Base-by-base conservation (phyloP, 2,113 vertebrate species). In the Pavo muticus region DNA sequence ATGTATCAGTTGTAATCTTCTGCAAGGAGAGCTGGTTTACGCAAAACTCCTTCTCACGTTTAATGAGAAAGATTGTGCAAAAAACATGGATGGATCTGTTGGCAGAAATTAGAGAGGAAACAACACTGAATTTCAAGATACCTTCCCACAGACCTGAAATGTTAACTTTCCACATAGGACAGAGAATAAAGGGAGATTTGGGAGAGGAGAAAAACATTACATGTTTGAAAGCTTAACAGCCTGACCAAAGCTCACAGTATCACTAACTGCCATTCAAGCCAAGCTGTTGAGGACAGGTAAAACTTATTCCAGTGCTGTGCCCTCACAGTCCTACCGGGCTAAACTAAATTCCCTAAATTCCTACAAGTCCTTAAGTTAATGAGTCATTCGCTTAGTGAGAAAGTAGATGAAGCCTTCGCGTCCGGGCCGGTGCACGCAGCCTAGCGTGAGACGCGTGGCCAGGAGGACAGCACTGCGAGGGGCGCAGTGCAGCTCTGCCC, bases 331-430 rank as follows among this genome's bases (percentile, higher is more conserved):
- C 59, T 57, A 3, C 59, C 21, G n/a, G 64, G 50, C 24, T 89
- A 45, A 71, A 44, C 32, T 70, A 50, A 73, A 50, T 70, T 63
- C 25, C 39, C 76, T 50, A 24, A 23, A 50, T 50, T 54, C 52
- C 25, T 54, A 52, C 24, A 54, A 54, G 25, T 90, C 78, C 48
- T 37, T 10, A 37, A 76, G 84, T 94, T 92, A 96, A 87, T 93
- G 87, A 95, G 78, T 92, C 76, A 95, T 42, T 10, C 71, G 18
- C 68, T 45, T 21, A 48, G 76, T 40, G 45, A 87, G 54, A 13
- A 64, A 85, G 71, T 21, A 60, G 81, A 73, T 88, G 92, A 77
- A 83, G 60, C 29, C 79, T 74, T 45, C 83, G 85, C 82, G 19
- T 76, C 75, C 5, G 1, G 14, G 45, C 76, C 50, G 64, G 30